phyloP scores from a whole-genome alignment of 2,888 invertebrate genomes.

The Therioaphis trifolii region DNA sequence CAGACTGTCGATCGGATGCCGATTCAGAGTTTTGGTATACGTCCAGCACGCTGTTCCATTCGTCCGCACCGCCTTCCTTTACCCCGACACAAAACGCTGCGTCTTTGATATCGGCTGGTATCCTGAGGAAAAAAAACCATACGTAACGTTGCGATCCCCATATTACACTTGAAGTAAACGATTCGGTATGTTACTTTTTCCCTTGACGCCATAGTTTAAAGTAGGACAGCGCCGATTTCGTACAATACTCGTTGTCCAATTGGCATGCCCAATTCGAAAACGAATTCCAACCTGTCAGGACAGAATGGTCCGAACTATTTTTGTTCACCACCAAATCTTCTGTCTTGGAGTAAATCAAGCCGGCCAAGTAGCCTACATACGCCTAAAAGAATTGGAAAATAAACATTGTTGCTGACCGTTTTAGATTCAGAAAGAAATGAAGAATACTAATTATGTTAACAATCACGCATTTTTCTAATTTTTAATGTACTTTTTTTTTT shows the following conservation, averaged over 20 bases:
- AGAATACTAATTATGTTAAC: too few relatives aligned
- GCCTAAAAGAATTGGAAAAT: too few relatives aligned
- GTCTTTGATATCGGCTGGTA: slow-evolving; percentile 63
- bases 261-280: slow-evolving; percentile 51
- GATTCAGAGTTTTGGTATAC: slow-evolving; percentile 42
- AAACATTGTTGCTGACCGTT: too few relatives aligned
- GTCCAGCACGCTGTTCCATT: slow-evolving; percentile 41
- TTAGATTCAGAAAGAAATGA: too few relatives aligned
- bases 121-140: slow-evolving; percentile 41
- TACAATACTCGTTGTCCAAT: slow-evolving; percentile 16
- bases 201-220: slow-evolving; percentile 29
- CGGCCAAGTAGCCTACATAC: slow-evolving; percentile 31
- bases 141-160: too few relatives aligned
- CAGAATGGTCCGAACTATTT: neutral
- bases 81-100: slow-evolving; percentile 62
- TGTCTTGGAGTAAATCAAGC: slow-evolving; percentile 9
- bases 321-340: neutral
- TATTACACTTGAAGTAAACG: neutral
- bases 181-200: neutral
- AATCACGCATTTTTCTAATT: too few relatives aligned
- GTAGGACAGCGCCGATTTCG: neutral
- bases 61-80: neutral
- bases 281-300: slow-evolving; percentile 25
- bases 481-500: too few relatives aligned
- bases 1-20: slow-evolving; percentile 48